phyloP scores from a whole-genome alignment of 1,140 invertebrate species.

The Drosophila baimaii region DNA sequence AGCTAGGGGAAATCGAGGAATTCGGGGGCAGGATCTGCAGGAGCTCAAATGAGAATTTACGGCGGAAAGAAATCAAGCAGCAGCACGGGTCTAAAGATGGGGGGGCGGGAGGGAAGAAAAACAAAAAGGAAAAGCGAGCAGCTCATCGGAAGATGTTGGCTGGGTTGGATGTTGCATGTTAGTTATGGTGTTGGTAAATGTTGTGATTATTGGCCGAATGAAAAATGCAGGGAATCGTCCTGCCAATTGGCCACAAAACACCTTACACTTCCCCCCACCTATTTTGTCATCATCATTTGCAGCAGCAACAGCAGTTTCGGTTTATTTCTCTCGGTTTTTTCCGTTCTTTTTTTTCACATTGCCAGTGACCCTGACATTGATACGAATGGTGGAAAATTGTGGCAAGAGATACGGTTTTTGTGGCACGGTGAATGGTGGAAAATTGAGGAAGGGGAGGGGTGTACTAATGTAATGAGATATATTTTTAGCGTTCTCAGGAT shows the following conservation, averaged over 20 bases:
- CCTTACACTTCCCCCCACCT: conserved; percentile 1
- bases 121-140: not conserved
- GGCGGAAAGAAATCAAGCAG: conserved; percentile 48
- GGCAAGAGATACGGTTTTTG: not conserved
- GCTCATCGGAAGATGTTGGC: conserved; percentile 11
- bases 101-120: too few species aligned
- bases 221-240: conserved; percentile 62
- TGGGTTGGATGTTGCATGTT: conserved; percentile 44
- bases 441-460: not conserved
- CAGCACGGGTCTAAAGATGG: conserved; percentile 8
- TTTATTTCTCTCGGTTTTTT: conserved; percentile 6
- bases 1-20: not conserved
- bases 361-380: conserved; percentile 24
- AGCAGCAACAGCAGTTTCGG: conserved; percentile 4
- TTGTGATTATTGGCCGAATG: conserved; percentile 77
- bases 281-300: conserved; percentile 18
- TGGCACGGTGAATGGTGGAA: not conserved
- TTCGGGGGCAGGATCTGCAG: not conserved
- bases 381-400: not conserved
- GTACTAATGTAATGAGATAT: conserved; percentile 14
- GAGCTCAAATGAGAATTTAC: conserved; percentile 65
- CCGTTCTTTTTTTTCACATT: conserved; percentile 2
- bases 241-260: conserved; percentile 57
- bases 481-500: not conserved
- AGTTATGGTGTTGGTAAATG: conserved; percentile 71